phyloP scores from a whole-genome alignment of 2,888 invertebrate species.

The Archips crataeganus region DNA sequence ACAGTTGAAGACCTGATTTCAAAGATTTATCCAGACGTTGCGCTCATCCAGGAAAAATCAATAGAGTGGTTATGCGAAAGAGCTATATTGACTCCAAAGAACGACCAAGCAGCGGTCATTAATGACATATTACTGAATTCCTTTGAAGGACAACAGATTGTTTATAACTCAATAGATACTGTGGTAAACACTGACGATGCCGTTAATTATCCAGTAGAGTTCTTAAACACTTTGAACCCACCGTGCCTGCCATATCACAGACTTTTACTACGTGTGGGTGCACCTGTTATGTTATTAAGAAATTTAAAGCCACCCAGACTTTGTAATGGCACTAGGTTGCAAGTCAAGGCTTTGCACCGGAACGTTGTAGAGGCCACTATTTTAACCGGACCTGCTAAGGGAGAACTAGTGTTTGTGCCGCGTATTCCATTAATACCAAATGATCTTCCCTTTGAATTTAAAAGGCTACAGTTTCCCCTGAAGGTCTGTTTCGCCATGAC shows the following conservation, averaged over 20 bases:
- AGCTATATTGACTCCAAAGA: background rate
- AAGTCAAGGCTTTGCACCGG: background rate
- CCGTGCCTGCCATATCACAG: background rate
- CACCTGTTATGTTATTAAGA: background rate
- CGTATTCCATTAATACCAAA: background rate
- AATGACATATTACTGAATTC: background rate
- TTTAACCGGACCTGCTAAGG: background rate
- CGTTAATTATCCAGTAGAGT: background rate
- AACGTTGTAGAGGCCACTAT: background rate
- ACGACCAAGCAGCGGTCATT: background rate
- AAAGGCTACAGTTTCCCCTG: background rate
- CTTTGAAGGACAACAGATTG: background rate
- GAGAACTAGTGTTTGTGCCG: background rate
- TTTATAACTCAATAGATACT: background rate
- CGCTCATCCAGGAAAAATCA: background rate
- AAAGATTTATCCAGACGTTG: background rate
- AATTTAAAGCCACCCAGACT: background rate
- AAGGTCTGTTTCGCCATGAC: conserved; percentile 2
- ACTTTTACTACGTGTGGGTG: background rate
- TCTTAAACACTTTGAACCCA: background rate
- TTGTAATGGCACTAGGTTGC: background rate
- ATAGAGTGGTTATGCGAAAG: background rate
- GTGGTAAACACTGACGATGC: background rate
- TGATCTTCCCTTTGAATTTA: background rate
- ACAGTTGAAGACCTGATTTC: background rate